Conservation (phyloP, 2,113 vertebrate genomes). For the Psittacara wagleri region DNA sequence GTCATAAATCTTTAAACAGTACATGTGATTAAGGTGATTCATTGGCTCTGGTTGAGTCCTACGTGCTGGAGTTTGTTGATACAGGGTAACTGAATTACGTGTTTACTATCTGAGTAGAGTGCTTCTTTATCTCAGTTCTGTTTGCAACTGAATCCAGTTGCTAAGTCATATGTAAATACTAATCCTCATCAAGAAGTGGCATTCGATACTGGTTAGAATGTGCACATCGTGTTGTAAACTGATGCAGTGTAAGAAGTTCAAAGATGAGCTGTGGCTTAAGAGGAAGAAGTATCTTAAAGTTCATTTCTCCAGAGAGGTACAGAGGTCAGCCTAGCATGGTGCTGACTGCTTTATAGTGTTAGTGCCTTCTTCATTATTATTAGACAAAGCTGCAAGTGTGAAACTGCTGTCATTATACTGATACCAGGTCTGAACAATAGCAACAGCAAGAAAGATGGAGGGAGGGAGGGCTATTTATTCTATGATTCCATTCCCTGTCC, state of each 20-base stretch:
- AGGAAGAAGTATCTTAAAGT: background rate
- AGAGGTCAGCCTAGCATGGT: background rate
- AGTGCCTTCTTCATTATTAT: constrained; percentile 4
- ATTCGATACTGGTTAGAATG: background rate
- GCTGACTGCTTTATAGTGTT: background rate
- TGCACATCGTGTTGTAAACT: constrained; percentile 19
- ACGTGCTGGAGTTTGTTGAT: background rate
- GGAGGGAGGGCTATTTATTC: background rate
- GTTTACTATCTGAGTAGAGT: background rate
- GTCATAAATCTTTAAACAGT: background rate
- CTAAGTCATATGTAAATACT: constrained; percentile 52
- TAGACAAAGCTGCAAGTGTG: background rate
- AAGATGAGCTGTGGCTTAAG: constrained; percentile 14
- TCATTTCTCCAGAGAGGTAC: background rate
- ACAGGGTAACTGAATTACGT: constrained; percentile 1
- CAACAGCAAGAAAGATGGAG: background rate
- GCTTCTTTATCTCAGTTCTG: background rate
- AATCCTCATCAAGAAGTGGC: constrained; percentile 34
- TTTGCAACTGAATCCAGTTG: constrained; percentile 30
- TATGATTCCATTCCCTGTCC: background rate
- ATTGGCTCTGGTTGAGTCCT: background rate
- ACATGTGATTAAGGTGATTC: background rate
- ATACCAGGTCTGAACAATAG: background rate
- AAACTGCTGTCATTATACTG: background rate
- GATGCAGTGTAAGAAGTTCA: constrained; percentile 26